phyloP scores from a whole-genome alignment of 2,888 invertebrate genomes.

The Lapara coniferarum region DNA sequence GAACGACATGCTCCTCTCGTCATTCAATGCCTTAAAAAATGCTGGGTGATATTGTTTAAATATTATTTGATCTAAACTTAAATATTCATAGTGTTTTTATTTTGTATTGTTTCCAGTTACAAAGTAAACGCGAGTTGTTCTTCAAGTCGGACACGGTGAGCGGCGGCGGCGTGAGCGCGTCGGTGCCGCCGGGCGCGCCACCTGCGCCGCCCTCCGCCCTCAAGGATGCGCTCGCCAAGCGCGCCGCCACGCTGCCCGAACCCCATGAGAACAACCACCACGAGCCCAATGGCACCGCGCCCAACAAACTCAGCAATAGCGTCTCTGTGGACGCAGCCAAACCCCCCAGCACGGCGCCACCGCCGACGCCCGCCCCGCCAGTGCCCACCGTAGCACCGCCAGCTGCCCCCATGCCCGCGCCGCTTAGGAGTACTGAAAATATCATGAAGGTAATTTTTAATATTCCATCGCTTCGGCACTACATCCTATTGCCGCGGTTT shows the following conservation, averaged over 20 bases:
- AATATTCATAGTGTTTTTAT: background rate
- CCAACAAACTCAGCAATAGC: constrained; percentile 72
- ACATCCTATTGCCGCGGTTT: too few relatives aligned
- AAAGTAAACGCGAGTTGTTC: constrained; percentile 94
- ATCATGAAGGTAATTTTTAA: constrained; percentile 67
- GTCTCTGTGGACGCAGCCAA: constrained; percentile 69
- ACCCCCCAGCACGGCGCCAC: constrained; percentile 71
- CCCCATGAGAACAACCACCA: constrained; percentile 77
- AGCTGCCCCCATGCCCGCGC: constrained; percentile 48
- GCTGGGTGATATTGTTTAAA: too few relatives aligned
- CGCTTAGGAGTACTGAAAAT: constrained; percentile 76
- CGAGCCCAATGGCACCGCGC: constrained; percentile 73
- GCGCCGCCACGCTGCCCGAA: constrained; percentile 74
- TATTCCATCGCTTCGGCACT: too few relatives aligned
- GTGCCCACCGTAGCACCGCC: constrained; percentile 67
- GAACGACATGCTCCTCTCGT: too few relatives aligned
- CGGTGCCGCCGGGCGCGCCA: constrained; percentile 68
- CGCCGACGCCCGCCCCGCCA: constrained; percentile 77
- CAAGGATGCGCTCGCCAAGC: constrained; percentile 78
- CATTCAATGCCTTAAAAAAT: too few relatives aligned
- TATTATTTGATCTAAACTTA: background rate
- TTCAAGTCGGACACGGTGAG: constrained; percentile 88
- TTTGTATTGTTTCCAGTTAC: constrained; percentile 84
- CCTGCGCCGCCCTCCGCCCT: constrained; percentile 80
- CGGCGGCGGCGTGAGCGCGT: constrained; percentile 73